phyloP scores from a whole-genome alignment of 2,113 vertebrate genomes.

The Acanthisitta chloris region DNA sequence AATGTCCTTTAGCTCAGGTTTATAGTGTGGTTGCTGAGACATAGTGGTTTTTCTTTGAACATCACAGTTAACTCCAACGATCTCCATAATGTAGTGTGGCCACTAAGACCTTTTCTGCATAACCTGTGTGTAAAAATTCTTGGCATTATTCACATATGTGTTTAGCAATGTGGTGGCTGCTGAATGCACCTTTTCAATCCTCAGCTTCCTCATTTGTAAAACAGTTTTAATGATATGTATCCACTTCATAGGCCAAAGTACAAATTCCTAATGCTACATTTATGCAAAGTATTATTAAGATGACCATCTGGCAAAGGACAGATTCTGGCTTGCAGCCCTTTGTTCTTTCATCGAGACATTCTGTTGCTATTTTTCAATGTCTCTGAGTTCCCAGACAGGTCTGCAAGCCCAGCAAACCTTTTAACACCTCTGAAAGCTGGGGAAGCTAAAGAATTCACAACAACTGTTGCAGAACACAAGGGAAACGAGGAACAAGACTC shows the following conservation, averaged over 20 bases:
- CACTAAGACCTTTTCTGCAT: neutral
- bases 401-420: slow-evolving; percentile 35
- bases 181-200: neutral
- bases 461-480: neutral
- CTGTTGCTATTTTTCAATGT: slow-evolving; percentile 15
- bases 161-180: neutral
- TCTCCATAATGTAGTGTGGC: neutral
- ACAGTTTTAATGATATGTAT: neutral
- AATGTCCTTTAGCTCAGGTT: neutral
- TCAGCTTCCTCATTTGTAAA: neutral
- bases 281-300: slow-evolving; percentile 32
- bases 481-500: neutral
- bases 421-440: slow-evolving; percentile 46
- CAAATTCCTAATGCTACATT: slow-evolving; percentile 30
- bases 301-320: slow-evolving; percentile 43
- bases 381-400: neutral
- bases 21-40: neutral
- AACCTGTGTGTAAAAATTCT: neutral
- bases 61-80: neutral
- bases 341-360: slow-evolving; percentile 10
- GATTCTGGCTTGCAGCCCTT: slow-evolving; percentile 42
- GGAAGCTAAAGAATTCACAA: slow-evolving; percentile 22
- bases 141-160: neutral
- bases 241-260: slow-evolving; percentile 29
- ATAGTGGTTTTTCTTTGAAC: neutral